Conservation (phyloP, 2,888 invertebrate species). For the Xestobium rufovillosum region DNA sequence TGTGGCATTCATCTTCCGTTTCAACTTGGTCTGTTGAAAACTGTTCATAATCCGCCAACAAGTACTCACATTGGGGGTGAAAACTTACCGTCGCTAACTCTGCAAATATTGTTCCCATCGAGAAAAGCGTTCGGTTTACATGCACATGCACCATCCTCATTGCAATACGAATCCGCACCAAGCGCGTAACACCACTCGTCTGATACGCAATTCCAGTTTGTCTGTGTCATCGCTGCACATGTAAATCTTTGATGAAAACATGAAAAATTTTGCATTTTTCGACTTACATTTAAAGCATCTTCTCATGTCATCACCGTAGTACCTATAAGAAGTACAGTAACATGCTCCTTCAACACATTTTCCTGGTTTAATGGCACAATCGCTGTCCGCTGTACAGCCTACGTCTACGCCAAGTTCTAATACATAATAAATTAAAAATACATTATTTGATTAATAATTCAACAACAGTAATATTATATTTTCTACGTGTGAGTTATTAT, state of each 20-base stretch:
- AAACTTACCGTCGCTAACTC: slow-evolving; percentile 6
- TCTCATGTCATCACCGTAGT: slow-evolving; percentile 7
- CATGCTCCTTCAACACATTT: slow-evolving; percentile 14
- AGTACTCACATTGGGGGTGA: no score
- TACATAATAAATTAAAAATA: neutral
- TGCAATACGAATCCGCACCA: slow-evolving; percentile 27
- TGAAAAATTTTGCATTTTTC: no score
- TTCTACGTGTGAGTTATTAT: no score
- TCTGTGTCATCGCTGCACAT: slow-evolving; percentile 27
- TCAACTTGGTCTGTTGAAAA: no score
- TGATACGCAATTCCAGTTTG: slow-evolving; percentile 25
- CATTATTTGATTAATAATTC: neutral
- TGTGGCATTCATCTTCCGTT: no score
- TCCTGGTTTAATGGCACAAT: slow-evolving; percentile 11
- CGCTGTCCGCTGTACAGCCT: slow-evolving; percentile 8
- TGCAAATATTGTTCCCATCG: slow-evolving; percentile 21
- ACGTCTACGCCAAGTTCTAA: slow-evolving; percentile 12
- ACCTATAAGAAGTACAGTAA: slow-evolving; percentile 16
- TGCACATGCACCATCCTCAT: slow-evolving; percentile 20
- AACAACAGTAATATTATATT: no score
- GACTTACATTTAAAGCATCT: slow-evolving; percentile 17
- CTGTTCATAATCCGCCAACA: no score
- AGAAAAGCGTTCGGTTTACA: slow-evolving; percentile 23
- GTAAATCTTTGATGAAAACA: no score
- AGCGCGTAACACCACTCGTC: slow-evolving; percentile 30